Evolutionary conservation across 53 echinoderm and acorn worm genomes (phyloP).

Genomic region (Paracentrotus lividus): DNA sequence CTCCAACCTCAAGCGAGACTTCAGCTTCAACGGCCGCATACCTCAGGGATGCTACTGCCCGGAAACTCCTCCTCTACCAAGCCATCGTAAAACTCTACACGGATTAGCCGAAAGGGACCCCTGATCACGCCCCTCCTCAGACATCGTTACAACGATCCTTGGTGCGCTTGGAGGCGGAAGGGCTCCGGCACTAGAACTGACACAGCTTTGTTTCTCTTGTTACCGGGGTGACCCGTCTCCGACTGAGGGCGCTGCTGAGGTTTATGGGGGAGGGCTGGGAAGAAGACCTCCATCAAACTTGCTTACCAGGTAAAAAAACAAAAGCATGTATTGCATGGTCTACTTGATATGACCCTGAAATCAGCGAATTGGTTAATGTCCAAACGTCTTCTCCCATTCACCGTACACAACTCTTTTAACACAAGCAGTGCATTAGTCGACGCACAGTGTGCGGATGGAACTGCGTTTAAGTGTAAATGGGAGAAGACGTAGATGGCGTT

Average conservation of each 20-base stretch:
- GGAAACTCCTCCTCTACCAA: conserved; percentile 86
- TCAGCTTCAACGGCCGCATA: not conserved
- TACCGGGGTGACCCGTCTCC: conserved; percentile 70
- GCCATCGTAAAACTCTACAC: conserved; percentile 49
- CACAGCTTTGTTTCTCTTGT: conserved; percentile 83
- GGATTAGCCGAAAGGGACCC: conserved; percentile 36
- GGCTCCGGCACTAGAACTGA: conserved; percentile 84
- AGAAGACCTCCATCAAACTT: conserved; percentile 77
- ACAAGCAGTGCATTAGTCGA: too few species aligned
- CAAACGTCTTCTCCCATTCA: too few species aligned
- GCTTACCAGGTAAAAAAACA: conserved; percentile 81
- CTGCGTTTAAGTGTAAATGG: too few species aligned
- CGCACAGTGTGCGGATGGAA: too few species aligned
- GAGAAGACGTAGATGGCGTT: too few species aligned
- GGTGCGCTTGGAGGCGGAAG: conserved; percentile 84
- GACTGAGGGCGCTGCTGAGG: conserved; percentile 77
- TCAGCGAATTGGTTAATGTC: too few species aligned
- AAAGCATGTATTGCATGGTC: too few species aligned
- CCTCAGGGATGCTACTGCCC: conserved; percentile 67
- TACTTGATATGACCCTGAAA: too few species aligned
- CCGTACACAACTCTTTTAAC: too few species aligned
- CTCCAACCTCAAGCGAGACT: conserved; percentile 23
- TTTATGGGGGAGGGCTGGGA: conserved; percentile 92
- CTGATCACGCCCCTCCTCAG: conserved; percentile 80
- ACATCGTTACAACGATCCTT: conserved; percentile 77